Base-by-base conservation (phyloP, 2,797 vertebrate species). In the Oreonectes daqikongensis region DNA sequence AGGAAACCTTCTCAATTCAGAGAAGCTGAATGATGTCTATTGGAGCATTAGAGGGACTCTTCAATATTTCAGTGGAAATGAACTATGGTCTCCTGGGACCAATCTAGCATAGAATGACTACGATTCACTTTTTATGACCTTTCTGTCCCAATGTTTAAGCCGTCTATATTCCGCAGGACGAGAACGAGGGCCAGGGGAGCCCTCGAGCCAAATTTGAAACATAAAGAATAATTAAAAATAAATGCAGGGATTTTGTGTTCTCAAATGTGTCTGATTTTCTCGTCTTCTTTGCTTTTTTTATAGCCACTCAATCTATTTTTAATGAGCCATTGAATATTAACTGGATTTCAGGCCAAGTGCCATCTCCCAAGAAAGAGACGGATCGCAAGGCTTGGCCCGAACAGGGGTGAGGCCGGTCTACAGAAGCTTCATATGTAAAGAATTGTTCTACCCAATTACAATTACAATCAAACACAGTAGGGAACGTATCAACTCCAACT, bases 281-380 rank as follows among this genome's bases (percentile, higher is more conserved):
- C 24, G 64, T 24, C 60, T 77, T 70, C 46, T 63, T 77, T 32
- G 22, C 46, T 52, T 53, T 74, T 85, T 92, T 90, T 90, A 91
- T 84, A 84, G 88, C 87, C 50, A 82, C 80, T 64, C 83, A 89
- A 92, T 94, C 88, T 87, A 92, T 93, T 90, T 93, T 94, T 93
- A 93, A 94, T 93, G 90, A 93, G 85, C 82, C 90, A 88, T 81
- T 93, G 91, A 93, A 93, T 93, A 93, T 93, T 92, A 94, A 93
- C 89, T 87, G 89, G 89, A 91, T 92, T 92, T 90, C 83, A 81
- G 90, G 88, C 81, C 72, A 84, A 89, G 87, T 89, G 88, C 91
- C 88, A 86, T 89, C 83, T 92, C 90, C 87, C 89, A 85, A 88
- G 91, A 92, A 90, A 85, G 85, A 88, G 86, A 90, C 73, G 80